A percentile compares a stretch with the other conserved stretches of the same genome.
Conservation (phyloP, 2,888 invertebrate species). For the Agapostemon virescens region DNA sequence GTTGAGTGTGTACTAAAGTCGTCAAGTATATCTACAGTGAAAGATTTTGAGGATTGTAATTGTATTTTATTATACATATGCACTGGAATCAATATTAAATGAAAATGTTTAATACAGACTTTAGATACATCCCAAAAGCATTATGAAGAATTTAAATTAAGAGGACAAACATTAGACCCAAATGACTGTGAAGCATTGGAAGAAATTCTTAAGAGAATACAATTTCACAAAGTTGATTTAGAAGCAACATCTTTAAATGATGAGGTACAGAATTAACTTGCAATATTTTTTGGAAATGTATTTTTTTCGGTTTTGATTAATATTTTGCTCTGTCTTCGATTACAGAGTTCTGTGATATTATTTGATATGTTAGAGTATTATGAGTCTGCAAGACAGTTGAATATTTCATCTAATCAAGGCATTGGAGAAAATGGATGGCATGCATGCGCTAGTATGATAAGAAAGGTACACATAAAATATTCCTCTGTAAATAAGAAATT, state of each 20-base stretch:
- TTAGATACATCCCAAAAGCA: constrained; percentile 81
- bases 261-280: constrained; percentile 82
- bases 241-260: constrained; percentile 87
- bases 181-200: constrained; percentile 91
- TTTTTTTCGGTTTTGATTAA: background rate
- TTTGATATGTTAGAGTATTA: constrained; percentile 97
- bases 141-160: constrained; percentile 83
- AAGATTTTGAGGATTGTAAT: background rate
- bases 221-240: constrained; percentile 87
- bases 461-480: constrained; percentile 83
- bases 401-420: constrained; percentile 88
- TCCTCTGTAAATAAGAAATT: constrained; percentile 11
- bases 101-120: constrained; percentile 70
- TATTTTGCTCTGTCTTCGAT: constrained; percentile 37
- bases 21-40: background rate
- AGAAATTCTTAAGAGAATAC: constrained; percentile 89
- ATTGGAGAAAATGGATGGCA: constrained; percentile 92
- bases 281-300: background rate
- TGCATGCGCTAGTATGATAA: constrained; percentile 89
- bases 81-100: background rate
- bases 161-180: constrained; percentile 84
- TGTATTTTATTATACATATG: background rate
- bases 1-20: background rate
- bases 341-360: constrained; percentile 85
- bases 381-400: constrained; percentile 88